These are phyloP conservation scores for Drosophila helvetica DNA, from an alignment of 2,888 invertebrate species.

Conservation along the genomic window DNA sequence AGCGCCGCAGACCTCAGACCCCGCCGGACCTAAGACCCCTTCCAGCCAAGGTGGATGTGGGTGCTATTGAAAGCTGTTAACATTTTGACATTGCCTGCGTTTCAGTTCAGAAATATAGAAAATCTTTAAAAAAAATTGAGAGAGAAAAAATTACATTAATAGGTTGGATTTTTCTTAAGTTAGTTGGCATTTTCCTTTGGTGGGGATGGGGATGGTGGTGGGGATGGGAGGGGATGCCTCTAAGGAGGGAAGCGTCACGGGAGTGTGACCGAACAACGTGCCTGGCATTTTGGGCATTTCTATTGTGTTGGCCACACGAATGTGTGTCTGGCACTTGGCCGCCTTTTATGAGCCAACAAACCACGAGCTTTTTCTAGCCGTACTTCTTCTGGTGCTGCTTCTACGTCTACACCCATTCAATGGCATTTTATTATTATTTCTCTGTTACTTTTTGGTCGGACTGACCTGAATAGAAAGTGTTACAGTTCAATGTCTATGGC, in stretches of 20 bases:
- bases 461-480: conserved; percentile 78
- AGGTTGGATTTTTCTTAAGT: conserved; percentile 54
- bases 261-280: conserved; percentile 37
- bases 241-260: conserved; percentile 2
- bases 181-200: conserved; percentile 10
- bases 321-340: conserved; percentile 70
- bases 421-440: conserved; percentile 58
- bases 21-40: conserved; percentile 42
- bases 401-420: conserved; percentile 69
- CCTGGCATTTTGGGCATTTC: conserved; percentile 47
- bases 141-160: conserved; percentile 62
- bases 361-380: conserved; percentile 39
- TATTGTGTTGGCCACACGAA: conserved; percentile 64
- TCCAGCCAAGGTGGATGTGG: conserved; percentile 10
- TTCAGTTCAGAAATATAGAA: conserved; percentile 50
- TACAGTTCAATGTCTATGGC: conserved; percentile 78
- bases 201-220: background rate
- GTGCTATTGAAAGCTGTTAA: conserved; percentile 61
- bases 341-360: conserved; percentile 61
- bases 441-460: conserved; percentile 44
- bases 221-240: background rate
- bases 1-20: conserved; percentile 58
- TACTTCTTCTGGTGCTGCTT: conserved; percentile 43
- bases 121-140: conserved; percentile 12
- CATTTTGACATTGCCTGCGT: conserved; percentile 76